Evolutionary conservation across 2,113 vertebrate species (phyloP).

Genomic region (Merops nubicus): DNA sequence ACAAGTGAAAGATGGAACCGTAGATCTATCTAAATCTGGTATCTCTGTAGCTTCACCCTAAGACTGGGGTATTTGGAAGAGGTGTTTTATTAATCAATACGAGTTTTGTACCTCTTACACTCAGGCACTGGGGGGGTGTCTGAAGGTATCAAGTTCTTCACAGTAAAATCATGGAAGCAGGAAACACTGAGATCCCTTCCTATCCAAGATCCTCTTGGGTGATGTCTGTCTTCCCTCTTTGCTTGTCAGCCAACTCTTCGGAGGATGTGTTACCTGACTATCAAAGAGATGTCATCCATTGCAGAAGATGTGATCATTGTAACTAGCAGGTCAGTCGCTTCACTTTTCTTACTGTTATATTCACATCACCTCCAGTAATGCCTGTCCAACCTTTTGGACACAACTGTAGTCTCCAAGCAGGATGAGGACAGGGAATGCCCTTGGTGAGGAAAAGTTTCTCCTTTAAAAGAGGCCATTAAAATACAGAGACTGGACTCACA

Average conservation of each 20-base stretch:
- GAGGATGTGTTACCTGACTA: constrained; percentile 98
- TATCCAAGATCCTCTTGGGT: not conserved
- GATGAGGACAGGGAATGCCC: not conserved
- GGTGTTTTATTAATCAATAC: not conserved
- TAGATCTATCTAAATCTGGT: not conserved
- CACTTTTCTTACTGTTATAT: not conserved
- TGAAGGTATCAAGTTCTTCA: not conserved
- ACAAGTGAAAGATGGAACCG: not conserved
- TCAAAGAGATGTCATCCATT: constrained; percentile 98
- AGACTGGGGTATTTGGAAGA: not conserved
- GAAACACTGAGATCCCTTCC: not conserved
- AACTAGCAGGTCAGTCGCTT: constrained; percentile 88
- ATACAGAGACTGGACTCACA: not conserved
- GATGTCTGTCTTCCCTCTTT: not conserved
- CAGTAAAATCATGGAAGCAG: not conserved
- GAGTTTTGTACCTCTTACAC: not conserved
- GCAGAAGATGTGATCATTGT: constrained; percentile 99
- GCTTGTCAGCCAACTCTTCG: constrained; percentile 84
- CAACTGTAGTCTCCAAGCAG: not conserved
- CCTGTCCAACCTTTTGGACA: not conserved
- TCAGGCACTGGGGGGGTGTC: not conserved
- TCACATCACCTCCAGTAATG: not conserved
- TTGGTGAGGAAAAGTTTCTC: not conserved
- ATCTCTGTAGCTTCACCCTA: not conserved
- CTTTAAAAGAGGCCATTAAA: not conserved